Conservation (phyloP, 2,113 vertebrate species). For the Pontoporia blainvillei region DNA sequence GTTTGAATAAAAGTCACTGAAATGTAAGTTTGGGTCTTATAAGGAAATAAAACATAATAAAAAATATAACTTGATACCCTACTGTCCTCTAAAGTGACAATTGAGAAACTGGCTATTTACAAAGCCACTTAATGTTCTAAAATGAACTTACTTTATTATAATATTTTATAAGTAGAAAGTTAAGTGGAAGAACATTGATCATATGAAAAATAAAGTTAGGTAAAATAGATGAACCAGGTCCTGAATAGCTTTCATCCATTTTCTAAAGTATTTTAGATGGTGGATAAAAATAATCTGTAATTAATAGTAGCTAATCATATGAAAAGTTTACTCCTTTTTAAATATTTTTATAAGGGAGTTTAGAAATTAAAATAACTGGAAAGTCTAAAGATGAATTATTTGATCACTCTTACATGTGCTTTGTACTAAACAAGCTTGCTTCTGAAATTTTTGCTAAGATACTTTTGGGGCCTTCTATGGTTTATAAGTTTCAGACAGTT, state of each 20-base stretch:
- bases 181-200: neutral
- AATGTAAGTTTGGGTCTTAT: constrained; percentile 65
- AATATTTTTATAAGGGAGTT: neutral
- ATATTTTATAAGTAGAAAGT: neutral
- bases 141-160: neutral
- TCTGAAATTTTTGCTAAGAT: constrained; percentile 44
- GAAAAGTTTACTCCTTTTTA: neutral
- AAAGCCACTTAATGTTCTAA: constrained; percentile 17
- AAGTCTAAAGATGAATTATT: neutral
- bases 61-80: constrained; percentile 56
- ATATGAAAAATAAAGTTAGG: neutral
- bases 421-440: constrained; percentile 54
- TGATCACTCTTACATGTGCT: neutral
- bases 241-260: neutral
- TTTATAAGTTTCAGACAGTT: constrained; percentile 57
- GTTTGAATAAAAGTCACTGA: constrained; percentile 81
- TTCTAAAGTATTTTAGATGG: neutral
- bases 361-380: neutral
- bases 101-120: constrained; percentile 35
- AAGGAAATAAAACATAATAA: constrained; percentile 55
- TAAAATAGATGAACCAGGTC: neutral
- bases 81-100: constrained; percentile 4
- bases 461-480: neutral
- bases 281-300: constrained; percentile 23
- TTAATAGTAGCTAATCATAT: neutral